Base-by-base conservation (phyloP, 92 coral and sea anemone genomes). In the Parazoanthus darwini region DNA sequence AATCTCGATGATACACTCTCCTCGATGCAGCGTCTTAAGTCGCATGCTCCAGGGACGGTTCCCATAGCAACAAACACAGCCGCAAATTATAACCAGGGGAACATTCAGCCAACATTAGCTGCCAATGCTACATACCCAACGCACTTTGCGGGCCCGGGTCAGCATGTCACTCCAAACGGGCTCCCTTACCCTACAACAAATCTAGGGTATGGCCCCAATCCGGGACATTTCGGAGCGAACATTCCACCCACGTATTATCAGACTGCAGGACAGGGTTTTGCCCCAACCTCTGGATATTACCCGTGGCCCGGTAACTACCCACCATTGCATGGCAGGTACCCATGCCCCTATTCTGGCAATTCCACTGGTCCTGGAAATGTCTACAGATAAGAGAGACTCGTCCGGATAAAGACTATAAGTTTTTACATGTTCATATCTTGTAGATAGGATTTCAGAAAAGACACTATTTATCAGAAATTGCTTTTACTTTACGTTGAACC, bases 291-390 rank as follows among this genome's bases (percentile, higher is more conserved):
- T 66, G 92, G 90, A 39, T 92, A 86, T 73, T 92, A 89, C 94
- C 92, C 94, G 90, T 95, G 98, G 98, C 88, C 90, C 37, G 91
- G 91, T 35, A 90, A 92, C 87, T 95, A 88, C 71, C 92, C 93
- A 54, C 88, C 93, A 26, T 77, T 93, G 89, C 92, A 85, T 35
- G 87, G 91, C 82, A 94, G 89, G 48, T 85, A 82, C 16, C 66
- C 89, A 13, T 85, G 85, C 38, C 82, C 82, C 14, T 84, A 70
- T 54, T 23, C 79, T 18, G 68, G 87, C 39, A 73, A 51, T 70
- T 71, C 87, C 33, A 37, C 44, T 72, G 87, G 68, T 26, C 43
- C 87, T 56, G 87, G 87, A 29, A 84, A 84, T 43, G 79, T 71
- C 78, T 84, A 84, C 33, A 70, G 86, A 82, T 82, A 38, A 63